A percentile compares a stretch with the other conserved stretches of the same genome.
Conservation (phyloP, 2,888 invertebrate species). For the Parasteatoda lunata region DNA sequence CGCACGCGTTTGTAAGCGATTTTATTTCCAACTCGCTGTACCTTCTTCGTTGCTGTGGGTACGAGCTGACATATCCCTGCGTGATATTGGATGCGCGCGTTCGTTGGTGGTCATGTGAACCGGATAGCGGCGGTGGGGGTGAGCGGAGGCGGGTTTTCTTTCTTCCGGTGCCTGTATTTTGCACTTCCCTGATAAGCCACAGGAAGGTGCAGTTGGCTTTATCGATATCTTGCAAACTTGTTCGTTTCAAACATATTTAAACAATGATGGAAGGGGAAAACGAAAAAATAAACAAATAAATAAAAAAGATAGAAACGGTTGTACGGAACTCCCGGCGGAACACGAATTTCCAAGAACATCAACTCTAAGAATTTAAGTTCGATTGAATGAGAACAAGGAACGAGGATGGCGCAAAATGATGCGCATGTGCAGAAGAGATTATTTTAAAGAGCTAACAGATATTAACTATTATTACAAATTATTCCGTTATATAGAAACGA, state of each 20-base stretch:
- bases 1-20: slow-evolving; percentile 17
- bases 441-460: too few species aligned
- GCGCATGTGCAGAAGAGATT: slow-evolving; percentile 34
- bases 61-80: slow-evolving; percentile 32
- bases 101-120: slow-evolving; percentile 55
- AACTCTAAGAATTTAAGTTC: slow-evolving; percentile 13
- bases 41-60: slow-evolving; percentile 48
- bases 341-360: slow-evolving; percentile 40
- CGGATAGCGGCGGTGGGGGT: slow-evolving; percentile 45
- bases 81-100: slow-evolving; percentile 40
- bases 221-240: slow-evolving; percentile 51
- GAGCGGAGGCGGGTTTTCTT: slow-evolving; percentile 25
- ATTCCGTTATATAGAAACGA: too few species aligned
- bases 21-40: slow-evolving; percentile 26
- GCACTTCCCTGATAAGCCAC: slow-evolving; percentile 66
- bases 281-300: slow-evolving; percentile 26
- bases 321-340: slow-evolving; percentile 25
- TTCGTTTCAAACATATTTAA: neutral
- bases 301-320: slow-evolving; percentile 4
- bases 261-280: slow-evolving; percentile 11
- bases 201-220: slow-evolving; percentile 53
- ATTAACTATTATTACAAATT: too few species aligned
- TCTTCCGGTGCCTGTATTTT: slow-evolving; percentile 61
- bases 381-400: slow-evolving; percentile 14
- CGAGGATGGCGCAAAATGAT: neutral